Conservation (phyloP, 1,140 invertebrate species). For the Anastrepha obliqua region DNA sequence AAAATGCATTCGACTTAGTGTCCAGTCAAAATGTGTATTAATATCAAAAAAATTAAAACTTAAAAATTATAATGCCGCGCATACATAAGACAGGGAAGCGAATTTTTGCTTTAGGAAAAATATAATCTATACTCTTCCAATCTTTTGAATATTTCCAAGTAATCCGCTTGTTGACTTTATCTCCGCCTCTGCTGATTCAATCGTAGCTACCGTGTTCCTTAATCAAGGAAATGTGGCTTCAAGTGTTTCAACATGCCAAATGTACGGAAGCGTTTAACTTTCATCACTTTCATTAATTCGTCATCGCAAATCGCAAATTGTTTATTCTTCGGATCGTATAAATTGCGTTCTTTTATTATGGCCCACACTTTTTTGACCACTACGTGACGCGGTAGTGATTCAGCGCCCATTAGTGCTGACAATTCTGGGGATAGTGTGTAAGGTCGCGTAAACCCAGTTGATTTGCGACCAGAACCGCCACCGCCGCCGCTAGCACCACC, state of each 20-base stretch:
- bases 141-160: background rate
- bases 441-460: conserved; percentile 86
- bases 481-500: conserved; percentile 64
- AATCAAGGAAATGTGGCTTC: conserved; percentile 90
- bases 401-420: conserved; percentile 88
- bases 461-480: conserved; percentile 72
- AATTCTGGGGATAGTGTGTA: conserved; percentile 90
- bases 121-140: conserved; percentile 25
- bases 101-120: background rate
- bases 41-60: conserved; percentile 38
- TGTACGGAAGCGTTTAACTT: conserved; percentile 91
- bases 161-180: background rate
- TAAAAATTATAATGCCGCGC: conserved; percentile 20
- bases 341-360: conserved; percentile 92
- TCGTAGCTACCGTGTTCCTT: conserved; percentile 61
- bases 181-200: background rate
- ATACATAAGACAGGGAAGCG: conserved; percentile 2
- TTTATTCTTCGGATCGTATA: conserved; percentile 95
- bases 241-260: conserved; percentile 97
- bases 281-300: conserved; percentile 91
- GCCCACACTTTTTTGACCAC: conserved; percentile 95
- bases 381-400: conserved; percentile 91
- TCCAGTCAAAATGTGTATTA: background rate
- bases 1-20: conserved; percentile 1
- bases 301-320: conserved; percentile 96